Percentiles rank a stretch among this genome's conserved stretches.
These are phyloP conservation scores for Tinea semifulvella DNA, from an alignment of 2,888 invertebrate species.

Conservation along the genomic window DNA sequence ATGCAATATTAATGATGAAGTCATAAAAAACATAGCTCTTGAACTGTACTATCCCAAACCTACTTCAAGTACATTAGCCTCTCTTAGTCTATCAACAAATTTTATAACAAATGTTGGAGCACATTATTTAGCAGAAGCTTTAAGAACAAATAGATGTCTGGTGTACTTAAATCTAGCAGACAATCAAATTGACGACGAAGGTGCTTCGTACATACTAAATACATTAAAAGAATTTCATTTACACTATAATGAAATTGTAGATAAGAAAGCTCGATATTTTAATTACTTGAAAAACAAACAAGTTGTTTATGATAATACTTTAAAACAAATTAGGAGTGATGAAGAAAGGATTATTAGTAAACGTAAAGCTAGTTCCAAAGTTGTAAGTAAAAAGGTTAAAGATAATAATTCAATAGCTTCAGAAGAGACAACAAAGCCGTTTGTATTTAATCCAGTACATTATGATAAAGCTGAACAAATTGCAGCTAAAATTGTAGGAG, in stretches of 20 bases:
- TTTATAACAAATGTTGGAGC: conserved; percentile 37
- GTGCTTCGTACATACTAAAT: conserved; percentile 27
- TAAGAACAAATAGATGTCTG: conserved; percentile 35
- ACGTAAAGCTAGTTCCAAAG: conserved; percentile 21
- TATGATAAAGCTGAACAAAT: conserved; percentile 28
- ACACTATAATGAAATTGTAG: conserved; percentile 27
- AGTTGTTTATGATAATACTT: conserved; percentile 21
- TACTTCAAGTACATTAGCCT: conserved; percentile 29
- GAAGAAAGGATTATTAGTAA: conserved; percentile 24
- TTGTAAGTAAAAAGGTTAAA: conserved; percentile 22
- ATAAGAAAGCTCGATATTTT: conserved; percentile 24
- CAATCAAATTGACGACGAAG: conserved; percentile 35
- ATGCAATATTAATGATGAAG: conserved; percentile 33
- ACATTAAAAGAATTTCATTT: conserved; percentile 30
- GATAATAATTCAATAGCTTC: conserved; percentile 24
- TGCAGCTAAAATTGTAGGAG: conserved; percentile 25
- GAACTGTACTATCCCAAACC: conserved; percentile 26
- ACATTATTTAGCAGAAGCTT: conserved; percentile 26
- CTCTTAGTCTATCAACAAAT: conserved; percentile 39
- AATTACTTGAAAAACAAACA: conserved; percentile 28
- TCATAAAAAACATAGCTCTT: conserved; percentile 27
- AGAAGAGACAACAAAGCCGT: conserved; percentile 21
- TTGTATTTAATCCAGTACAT: conserved; percentile 20
- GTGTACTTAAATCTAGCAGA: conserved; percentile 37
- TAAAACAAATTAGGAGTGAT: conserved; percentile 23